Conservation (phyloP, 2,113 vertebrate species). For the Nibea coibor region DNA sequence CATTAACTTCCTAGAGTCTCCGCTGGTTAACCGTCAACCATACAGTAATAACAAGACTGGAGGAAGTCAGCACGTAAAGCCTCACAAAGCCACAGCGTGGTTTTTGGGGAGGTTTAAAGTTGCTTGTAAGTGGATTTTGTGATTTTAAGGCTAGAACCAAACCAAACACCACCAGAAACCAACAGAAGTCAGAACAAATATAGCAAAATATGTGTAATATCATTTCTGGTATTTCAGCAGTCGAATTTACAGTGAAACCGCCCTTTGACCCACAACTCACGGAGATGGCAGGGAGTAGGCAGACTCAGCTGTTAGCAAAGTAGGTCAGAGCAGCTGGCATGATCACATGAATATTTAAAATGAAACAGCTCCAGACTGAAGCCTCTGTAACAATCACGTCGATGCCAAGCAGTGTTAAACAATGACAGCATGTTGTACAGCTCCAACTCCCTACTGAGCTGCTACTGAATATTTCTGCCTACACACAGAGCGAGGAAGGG, state of each 20-base stretch:
- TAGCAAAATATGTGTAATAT: not conserved
- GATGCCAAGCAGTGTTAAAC: conserved; percentile 66
- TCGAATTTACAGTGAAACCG: conserved; percentile 48
- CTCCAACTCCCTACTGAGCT: conserved; percentile 45
- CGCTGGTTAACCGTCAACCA: not conserved
- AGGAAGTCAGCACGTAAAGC: not conserved
- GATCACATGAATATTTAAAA: conserved; percentile 77
- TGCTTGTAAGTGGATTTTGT: not conserved
- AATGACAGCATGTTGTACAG: conserved; percentile 58
- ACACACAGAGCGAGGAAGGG: not conserved
- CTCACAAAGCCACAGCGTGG: not conserved
- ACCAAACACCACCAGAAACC: no score
- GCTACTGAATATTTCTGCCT: conserved; percentile 36
- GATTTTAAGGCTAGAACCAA: not conserved
- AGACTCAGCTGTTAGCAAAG: conserved; percentile 75
- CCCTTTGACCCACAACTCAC: conserved; percentile 62
- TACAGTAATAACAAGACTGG: not conserved
- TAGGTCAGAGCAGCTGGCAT: conserved; percentile 76
- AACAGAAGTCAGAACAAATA: not conserved
- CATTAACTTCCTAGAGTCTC: not conserved
- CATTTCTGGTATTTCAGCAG: conserved; percentile 26
- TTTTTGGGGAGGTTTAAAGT: not conserved
- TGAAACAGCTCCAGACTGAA: conserved; percentile 62
- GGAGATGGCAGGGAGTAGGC: conserved; percentile 39
- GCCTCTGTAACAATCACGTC: conserved; percentile 54